These are phyloP conservation scores for Amiota communis DNA, from an alignment of 2,888 invertebrate genomes.

Conservation along the genomic window DNA sequence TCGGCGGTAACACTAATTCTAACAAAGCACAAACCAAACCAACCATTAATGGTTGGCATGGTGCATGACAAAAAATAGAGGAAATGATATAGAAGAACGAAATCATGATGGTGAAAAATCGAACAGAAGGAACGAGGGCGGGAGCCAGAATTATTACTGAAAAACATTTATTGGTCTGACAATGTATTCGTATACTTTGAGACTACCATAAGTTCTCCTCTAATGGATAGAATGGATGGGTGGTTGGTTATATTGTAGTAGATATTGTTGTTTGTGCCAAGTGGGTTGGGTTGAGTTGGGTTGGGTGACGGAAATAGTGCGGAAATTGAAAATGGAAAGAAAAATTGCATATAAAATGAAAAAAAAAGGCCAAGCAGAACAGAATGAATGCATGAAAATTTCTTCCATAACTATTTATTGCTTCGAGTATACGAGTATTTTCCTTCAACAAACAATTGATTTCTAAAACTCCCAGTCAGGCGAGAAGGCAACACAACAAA, in stretches of 20 bases:
- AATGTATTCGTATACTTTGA: background rate
- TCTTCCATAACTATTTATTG: too few relatives aligned
- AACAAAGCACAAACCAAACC: conserved; percentile 2
- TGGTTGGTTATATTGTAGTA: background rate
- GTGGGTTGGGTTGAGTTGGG: background rate
- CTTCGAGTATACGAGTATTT: too few relatives aligned
- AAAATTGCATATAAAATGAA: background rate
- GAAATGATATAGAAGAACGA: background rate
- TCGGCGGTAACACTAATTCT: conserved; percentile 21
- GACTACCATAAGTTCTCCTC: too few relatives aligned
- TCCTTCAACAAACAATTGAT: too few relatives aligned
- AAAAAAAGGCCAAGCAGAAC: background rate
- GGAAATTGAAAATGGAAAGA: conserved; percentile 15
- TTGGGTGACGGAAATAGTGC: conserved; percentile 9
- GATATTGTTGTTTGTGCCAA: background rate
- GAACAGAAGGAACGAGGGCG: background rate
- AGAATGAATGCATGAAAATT: background rate
- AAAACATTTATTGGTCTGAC: conserved; percentile 15
- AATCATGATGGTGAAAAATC: too few relatives aligned
- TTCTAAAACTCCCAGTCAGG: too few relatives aligned
- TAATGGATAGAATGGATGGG: background rate
- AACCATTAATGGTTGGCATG: conserved; percentile 13
- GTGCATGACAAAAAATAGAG: background rate
- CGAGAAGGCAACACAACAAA: background rate
- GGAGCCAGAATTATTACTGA: background rate